Conservation (phyloP, 2,888 invertebrate species). For the Ditylenchus weischeri region DNA sequence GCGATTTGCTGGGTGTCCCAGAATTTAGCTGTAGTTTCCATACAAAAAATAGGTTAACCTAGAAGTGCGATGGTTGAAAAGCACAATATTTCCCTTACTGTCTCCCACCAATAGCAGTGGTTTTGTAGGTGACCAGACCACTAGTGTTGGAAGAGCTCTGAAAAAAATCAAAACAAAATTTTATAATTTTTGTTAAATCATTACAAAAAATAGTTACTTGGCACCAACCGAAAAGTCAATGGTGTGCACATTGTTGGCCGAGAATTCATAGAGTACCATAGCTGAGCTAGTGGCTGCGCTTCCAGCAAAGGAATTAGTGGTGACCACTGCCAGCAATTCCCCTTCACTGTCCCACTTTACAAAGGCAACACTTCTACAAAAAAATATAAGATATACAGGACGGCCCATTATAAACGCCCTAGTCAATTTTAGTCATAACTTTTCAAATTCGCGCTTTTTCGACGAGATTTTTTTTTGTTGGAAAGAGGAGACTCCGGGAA, state of each 20-base stretch:
- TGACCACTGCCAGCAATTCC: conserved; percentile 84
- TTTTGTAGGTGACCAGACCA: conserved; percentile 82
- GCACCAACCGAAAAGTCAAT: conserved; percentile 62
- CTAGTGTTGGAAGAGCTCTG: conserved; percentile 79
- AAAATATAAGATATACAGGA: too few relatives aligned
- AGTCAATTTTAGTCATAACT: too few relatives aligned
- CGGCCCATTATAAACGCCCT: too few relatives aligned
- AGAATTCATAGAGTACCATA: conserved; percentile 68
- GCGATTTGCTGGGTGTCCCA: too few relatives aligned
- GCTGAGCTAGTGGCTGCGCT: too few relatives aligned
- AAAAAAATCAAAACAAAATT: neutral
- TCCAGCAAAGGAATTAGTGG: conserved; percentile 62
- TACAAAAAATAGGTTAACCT: conserved; percentile 64
- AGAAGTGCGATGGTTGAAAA: conserved; percentile 87
- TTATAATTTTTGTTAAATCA: too few relatives aligned
- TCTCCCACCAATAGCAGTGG: conserved; percentile 87
- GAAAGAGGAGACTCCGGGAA: too few relatives aligned
- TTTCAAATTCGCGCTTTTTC: too few relatives aligned
- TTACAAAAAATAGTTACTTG: conserved; percentile 34
- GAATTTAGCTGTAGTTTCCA: neutral
- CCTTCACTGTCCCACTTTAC: conserved; percentile 96
- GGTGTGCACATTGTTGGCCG: conserved; percentile 73
- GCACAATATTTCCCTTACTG: conserved; percentile 80
- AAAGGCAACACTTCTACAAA: conserved; percentile 64
- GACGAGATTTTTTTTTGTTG: too few relatives aligned